Conservation (phyloP, 2,888 invertebrate genomes). For the Odontothrips loti region DNA sequence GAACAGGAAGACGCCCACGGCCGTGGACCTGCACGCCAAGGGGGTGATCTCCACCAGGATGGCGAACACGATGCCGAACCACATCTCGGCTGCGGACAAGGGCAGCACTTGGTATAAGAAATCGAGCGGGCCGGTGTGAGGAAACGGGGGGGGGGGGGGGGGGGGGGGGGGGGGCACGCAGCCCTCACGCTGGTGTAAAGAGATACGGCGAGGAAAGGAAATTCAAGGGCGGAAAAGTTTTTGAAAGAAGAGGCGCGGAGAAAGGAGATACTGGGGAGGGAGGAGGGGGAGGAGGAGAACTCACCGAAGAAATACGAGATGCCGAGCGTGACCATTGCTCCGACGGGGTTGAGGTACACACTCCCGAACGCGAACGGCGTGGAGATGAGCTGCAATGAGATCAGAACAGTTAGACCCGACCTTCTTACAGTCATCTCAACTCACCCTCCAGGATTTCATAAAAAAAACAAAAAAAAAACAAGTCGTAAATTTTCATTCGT, state of each 20-base stretch:
- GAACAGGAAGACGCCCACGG: conserved; percentile 81
- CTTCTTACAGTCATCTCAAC: too few relatives aligned
- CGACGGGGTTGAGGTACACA: conserved; percentile 72
- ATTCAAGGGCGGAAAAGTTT: too few relatives aligned
- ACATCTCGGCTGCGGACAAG: conserved; percentile 74
- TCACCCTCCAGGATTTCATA: too few relatives aligned
- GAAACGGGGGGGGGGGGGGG: not conserved
- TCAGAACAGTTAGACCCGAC: conserved; percentile 16
- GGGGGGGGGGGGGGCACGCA: too few relatives aligned
- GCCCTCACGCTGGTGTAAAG: not conserved
- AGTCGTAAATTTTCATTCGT: too few relatives aligned
- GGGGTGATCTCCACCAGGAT: conserved; percentile 87
- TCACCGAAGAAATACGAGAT: conserved; percentile 82
- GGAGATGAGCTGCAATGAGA: conserved; percentile 59
- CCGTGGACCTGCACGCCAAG: conserved; percentile 72
- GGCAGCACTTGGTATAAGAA: not conserved
- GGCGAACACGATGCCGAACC: conserved; percentile 89
- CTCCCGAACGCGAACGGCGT: conserved; percentile 83
- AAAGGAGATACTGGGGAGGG: too few relatives aligned
- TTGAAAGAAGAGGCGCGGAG: too few relatives aligned
- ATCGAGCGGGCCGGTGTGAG: not conserved
- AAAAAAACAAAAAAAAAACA: too few relatives aligned
- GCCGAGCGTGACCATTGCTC: conserved; percentile 85
- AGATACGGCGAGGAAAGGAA: too few relatives aligned
- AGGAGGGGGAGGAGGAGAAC: conserved; percentile 37